Evolutionary conservation across 2,113 vertebrate genomes (phyloP), one percentile per base, ranked within the genome.

Genomic region (Corythoichthys intestinalis): DNA sequence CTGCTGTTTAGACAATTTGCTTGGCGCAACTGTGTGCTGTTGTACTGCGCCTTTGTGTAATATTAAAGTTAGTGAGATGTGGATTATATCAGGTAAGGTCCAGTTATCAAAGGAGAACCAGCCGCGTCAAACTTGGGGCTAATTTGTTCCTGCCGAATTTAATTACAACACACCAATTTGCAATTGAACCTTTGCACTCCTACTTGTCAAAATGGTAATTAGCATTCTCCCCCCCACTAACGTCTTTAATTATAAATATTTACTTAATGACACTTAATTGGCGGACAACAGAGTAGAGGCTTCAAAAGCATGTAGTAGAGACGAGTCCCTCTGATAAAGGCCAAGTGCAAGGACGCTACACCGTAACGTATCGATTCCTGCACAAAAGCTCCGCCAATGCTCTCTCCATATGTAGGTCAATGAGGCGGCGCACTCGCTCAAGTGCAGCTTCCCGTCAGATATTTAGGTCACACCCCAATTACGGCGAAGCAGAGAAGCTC

Each of bases 401-500:
- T 85, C 81, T 84, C 81, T 77, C 41, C 71, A 84, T 84, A 90
- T 90, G 81, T 91, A 88, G 89, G 88, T 90, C 91, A 90, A 86
- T 86, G 78, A 85, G 84, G 87, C 83, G 85, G 82, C 85, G 83
- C 81, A 80, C 84, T 88, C 74, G 74, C 75, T 86, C 79, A 85
- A 90, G 85, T 86, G 87, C 80, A 82, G 83, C 81, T 83, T 73
- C 78, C 79, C 76, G 28, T 85, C 80, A 83, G 81, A 87, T 89
- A 89, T 92, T 89, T 92, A 87, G 89, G 90, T 91, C 91, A 89
- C 83, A 88, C 85, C 91, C 90, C 87, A 91, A 89, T 89, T 91
- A 89, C 85, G 81, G 82, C 69, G 65, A 65, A 48, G 80, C 83
- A 81, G 82, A 90, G 78, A 73, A 88, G 82, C 82, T 87, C 84